Conservation (phyloP, 2,113 vertebrate genomes). For the Ramphastos sulfuratus region DNA sequence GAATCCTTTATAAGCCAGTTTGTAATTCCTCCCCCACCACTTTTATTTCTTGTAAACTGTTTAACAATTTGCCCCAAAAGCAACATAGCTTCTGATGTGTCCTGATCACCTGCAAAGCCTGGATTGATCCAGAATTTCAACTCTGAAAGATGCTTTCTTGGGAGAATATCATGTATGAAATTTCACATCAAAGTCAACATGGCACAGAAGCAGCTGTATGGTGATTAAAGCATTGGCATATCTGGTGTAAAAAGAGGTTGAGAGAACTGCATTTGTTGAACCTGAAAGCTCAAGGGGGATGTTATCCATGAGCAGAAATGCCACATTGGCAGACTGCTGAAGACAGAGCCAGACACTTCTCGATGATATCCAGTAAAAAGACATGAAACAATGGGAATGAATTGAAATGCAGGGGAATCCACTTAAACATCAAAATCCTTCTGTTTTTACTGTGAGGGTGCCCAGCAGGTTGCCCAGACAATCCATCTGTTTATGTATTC, state of each 20-base stretch:
- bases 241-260: neutral
- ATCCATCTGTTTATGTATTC: neutral
- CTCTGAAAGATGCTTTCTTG: neutral
- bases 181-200: neutral
- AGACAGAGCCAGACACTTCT: neutral
- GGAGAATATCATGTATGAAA: accelerated
- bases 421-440: neutral
- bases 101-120: accelerated
- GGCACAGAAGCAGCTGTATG: neutral
- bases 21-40: neutral
- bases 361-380: neutral
- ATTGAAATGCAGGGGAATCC: neutral
- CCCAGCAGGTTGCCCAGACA: neutral
- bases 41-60: neutral
- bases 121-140: neutral
- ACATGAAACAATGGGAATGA: neutral
- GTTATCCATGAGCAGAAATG: neutral
- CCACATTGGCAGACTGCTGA: neutral
- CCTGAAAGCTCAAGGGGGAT: neutral
- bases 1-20: neutral
- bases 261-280: neutral
- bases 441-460: neutral
- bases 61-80: neutral
- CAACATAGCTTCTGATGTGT: neutral
- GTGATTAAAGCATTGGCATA: accelerated